Base-by-base conservation (phyloP, 2,888 invertebrate species). In the Drosophila engyochracea region DNA sequence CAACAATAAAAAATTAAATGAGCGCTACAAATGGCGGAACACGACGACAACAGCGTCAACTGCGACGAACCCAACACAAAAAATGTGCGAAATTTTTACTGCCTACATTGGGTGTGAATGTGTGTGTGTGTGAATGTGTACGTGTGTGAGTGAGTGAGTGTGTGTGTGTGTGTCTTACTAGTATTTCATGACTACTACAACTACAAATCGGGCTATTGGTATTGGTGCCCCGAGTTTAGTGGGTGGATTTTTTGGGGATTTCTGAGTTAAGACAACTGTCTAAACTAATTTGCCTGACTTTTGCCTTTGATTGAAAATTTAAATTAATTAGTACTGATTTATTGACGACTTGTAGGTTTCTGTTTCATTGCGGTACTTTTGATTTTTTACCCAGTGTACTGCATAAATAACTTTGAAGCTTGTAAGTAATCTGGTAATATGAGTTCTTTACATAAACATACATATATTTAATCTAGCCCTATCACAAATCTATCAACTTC, bases 1-100 rank as follows among this genome's bases (percentile, higher is more conserved):
- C 83, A 87, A 87, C 86, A 90, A 88, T 90, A 86, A 90, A 83
- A 75, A 88, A 75, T 76, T 88, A 83, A 88, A 90, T 85, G 82
- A 86, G 76, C 77, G 74, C 83, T 81, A 88, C 89, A 90, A 90
- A 90, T 83, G 88, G 90, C 88, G 74, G 82, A 85, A 76, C 90
- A 88, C 89, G 83, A 82, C 71, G 70, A 33, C 78, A 75, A 65
- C 67, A 70, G 61, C 59, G 53, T 65, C 33, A 71, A 49, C 41
- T 41, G 77, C 76, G 72, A 68, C 71, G 71, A 78, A 64, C 51
- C 63, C 70, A 12, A 52, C 41, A 52, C 31, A 39, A 61, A 52
- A 52, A 82, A 84, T 75, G 84, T 85, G 84, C 89, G 84, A 85
- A 89, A 72, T 81, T 89, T 74, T 79, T 59, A 74, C 70, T 82